These are phyloP conservation scores for Odontomachus brunneus DNA, from an alignment of 1,140 invertebrate species.

Conservation along the genomic window DNA sequence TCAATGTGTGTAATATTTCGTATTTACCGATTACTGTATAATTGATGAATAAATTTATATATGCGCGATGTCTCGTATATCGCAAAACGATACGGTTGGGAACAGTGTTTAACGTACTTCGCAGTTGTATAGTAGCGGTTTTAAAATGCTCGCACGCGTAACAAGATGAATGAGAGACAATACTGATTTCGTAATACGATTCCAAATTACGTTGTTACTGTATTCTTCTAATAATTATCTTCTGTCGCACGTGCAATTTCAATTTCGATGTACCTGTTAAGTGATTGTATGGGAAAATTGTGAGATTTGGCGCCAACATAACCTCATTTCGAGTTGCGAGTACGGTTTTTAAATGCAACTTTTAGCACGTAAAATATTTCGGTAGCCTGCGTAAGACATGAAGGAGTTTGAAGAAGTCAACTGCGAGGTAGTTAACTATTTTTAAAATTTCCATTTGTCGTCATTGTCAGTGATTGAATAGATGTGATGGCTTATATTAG, in stretches of 20 bases:
- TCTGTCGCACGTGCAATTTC: neutral
- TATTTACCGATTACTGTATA: neutral
- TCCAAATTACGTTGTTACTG: constrained; percentile 66
- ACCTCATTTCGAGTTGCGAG: constrained; percentile 56
- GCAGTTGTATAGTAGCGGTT: constrained; percentile 39
- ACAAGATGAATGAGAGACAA: constrained; percentile 51
- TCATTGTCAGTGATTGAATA: neutral
- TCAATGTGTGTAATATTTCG: neutral
- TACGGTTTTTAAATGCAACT: constrained; percentile 65
- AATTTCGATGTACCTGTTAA: neutral
- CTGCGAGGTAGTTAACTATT: constrained; percentile 73
- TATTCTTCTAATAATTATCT: neutral
- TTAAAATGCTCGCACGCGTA: constrained; percentile 67
- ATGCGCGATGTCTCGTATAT: neutral
- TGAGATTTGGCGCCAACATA: constrained; percentile 70
- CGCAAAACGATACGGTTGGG: constrained; percentile 2
- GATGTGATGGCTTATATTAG: neutral
- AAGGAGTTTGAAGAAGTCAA: constrained; percentile 78
- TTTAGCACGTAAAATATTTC: constrained; percentile 22
- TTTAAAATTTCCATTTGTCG: neutral
- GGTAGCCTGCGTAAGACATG: constrained; percentile 71
- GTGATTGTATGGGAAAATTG: neutral
- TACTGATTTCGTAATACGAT: constrained; percentile 43
- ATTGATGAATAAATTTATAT: neutral
- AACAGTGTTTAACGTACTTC: constrained; percentile 34